Percentiles rank a stretch among this genome's conserved stretches.
Conservation (phyloP, 2,113 vertebrate genomes). For the Halichoeres trimaculatus region DNA sequence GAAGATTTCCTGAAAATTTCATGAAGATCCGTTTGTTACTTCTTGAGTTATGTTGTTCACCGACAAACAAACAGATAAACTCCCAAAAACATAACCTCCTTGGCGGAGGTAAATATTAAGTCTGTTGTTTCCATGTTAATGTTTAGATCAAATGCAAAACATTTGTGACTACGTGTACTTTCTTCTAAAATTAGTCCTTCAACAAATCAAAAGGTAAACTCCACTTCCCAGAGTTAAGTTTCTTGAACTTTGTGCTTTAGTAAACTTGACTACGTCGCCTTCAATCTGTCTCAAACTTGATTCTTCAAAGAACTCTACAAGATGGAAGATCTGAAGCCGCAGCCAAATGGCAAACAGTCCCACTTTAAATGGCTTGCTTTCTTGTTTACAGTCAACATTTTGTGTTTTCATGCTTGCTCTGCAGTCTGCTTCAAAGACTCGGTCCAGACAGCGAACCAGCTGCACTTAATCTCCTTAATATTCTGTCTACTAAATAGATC, state of each 20-base stretch:
- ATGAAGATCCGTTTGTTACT: no score
- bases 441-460: constrained; percentile 29
- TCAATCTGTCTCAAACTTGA: constrained; percentile 11
- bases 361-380: background rate
- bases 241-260: no score
- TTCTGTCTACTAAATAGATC: constrained; percentile 37
- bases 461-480: constrained; percentile 48
- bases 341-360: constrained; percentile 11
- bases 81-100: no score
- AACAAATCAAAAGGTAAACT: background rate
- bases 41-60: no score
- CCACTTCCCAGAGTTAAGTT: background rate
- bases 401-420: constrained; percentile 16
- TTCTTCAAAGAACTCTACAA: constrained; percentile 3
- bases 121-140: background rate
- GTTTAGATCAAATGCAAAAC: background rate
- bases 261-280: background rate
- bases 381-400: constrained; percentile 31
- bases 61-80: no score
- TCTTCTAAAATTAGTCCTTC: no score
- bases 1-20: no score
- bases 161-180: no score
- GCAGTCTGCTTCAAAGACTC: constrained; percentile 22
- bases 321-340: background rate
- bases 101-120: no score